A percentile compares a stretch with the other conserved stretches of the same genome.
These are phyloP conservation scores for Hanleya hanleyi DNA, from an alignment of 2,888 invertebrate species.

Conservation along the genomic window DNA sequence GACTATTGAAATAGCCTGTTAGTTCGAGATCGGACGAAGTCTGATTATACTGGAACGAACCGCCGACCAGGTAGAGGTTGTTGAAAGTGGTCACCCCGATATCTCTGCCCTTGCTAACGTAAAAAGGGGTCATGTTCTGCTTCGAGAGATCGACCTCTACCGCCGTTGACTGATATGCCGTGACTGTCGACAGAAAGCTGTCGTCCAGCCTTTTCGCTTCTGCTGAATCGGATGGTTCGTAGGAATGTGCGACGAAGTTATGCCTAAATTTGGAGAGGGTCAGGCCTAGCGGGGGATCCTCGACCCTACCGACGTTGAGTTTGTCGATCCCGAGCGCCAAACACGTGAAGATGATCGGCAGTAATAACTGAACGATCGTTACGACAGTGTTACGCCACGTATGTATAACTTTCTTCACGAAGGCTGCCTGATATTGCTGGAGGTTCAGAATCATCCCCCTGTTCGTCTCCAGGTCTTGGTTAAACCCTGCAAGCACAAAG, in stretches of 20 bases:
- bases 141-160: not conserved
- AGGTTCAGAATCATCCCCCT: conserved; percentile 72
- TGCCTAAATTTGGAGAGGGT: conserved; percentile 73
- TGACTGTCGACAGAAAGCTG: too few relatives aligned
- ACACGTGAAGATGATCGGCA: conserved; percentile 81
- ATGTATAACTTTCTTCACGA: conserved; percentile 80
- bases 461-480: conserved; percentile 50
- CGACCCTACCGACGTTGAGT: conserved; percentile 40
- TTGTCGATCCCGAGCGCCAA: conserved; percentile 79
- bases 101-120: conserved; percentile 42
- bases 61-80: conserved; percentile 67
- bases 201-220: too few relatives aligned
- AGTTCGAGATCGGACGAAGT: conserved; percentile 15
- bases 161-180: too few relatives aligned
- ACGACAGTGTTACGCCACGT: conserved; percentile 81
- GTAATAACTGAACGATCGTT: conserved; percentile 75
- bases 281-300: conserved; percentile 77
- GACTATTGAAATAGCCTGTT: conserved; percentile 84
- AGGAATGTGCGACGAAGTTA: conserved; percentile 30
- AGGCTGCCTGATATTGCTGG: conserved; percentile 80
- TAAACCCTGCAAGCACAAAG: conserved; percentile 45
- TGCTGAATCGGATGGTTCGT: too few relatives aligned
- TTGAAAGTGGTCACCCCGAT: conserved; percentile 68
- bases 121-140: not conserved
- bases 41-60: conserved; percentile 41